phyloP scores from a whole-genome alignment of 2,797 vertebrate genomes.

The Galago senegalensis region DNA sequence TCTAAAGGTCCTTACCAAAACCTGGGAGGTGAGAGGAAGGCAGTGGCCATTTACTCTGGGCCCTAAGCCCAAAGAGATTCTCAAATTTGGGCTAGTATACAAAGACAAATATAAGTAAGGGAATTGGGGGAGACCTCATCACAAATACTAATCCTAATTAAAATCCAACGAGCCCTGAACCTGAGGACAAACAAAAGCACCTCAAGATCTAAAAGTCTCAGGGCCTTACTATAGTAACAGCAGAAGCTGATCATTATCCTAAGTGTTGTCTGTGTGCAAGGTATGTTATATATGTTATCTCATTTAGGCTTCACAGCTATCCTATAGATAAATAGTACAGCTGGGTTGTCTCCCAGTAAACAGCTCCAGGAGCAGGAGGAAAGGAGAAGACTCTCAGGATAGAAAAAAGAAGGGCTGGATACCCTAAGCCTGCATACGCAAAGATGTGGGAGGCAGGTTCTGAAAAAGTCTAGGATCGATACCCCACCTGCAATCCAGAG shows the following conservation, averaged over 20 bases:
- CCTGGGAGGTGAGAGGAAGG: background rate
- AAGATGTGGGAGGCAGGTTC: background rate
- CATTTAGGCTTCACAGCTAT: background rate
- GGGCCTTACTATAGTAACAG: background rate
- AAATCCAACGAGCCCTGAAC: background rate
- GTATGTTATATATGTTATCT: background rate
- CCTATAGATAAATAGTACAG: background rate
- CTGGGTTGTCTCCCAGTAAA: background rate
- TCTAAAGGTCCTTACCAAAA: background rate
- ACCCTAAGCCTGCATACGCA: background rate
- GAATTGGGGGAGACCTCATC: background rate
- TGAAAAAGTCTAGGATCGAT: background rate
- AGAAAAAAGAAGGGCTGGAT: slow-evolving; percentile 1
- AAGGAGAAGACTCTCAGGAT: background rate
- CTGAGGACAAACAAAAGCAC: background rate
- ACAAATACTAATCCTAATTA: slow-evolving; percentile 1
- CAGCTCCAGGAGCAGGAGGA: background rate
- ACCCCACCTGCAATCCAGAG: background rate
- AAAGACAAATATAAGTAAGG: background rate
- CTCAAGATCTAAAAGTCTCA: slow-evolving; percentile 18
- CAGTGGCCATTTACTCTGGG: background rate
- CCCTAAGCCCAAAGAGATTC: background rate
- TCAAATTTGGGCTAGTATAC: background rate
- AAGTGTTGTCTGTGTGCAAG: background rate
- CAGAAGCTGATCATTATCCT: background rate